Base-by-base conservation (phyloP, 2,888 invertebrate species). In the Chydorus sphaericus region DNA sequence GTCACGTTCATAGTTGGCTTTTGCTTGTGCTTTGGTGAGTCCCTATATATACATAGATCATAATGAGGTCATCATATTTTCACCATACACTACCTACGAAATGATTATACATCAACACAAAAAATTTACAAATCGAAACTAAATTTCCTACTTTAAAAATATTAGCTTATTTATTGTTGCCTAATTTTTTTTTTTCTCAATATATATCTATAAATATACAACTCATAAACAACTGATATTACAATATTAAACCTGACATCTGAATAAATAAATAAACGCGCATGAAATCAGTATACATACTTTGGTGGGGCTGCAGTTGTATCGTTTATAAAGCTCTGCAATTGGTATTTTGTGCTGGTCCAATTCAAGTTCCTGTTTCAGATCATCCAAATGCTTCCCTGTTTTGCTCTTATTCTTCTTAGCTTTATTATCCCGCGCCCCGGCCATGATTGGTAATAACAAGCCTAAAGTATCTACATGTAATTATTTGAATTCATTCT, bases 321-420 rank as follows among this genome's bases (percentile, higher is more conserved):
- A 88, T 76, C 94, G 83, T 77, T 87, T 85, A 77, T 91, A 94
- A 66, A 98, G 79, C 76, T 97, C 96, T 74, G 97, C 96, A 65
- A 93, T 82, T 69, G 93, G 81, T 72, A 98, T 85, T 81, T 90
- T 93, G 77, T 98, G 98, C 77, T 85, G 94, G 75, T 98, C 97
- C 75, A 97, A 94, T 75, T 93, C 91, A 79, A 97, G 82, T 81
- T 97, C 97, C 77, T 96, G 93, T 77, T 97, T 97, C 71, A 97
- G 82, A 75, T 96, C 93, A 77, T 94, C 93, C 77, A 97, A 80
- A 74, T 97, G 87, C 78, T 80, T 84, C 74, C 81, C 81, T 72
- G 78, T 56, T 48, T 56, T 56, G 23, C 53, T 78, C 71, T 81
- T 82, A 73, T 80, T 80, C 60, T 64, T 62, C 16, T 60, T 60